Percentiles rank a stretch among this genome's conserved stretches.
These are phyloP conservation scores for Panorpa germanica DNA, from an alignment of 2,888 invertebrate genomes.

Conservation along the genomic window DNA sequence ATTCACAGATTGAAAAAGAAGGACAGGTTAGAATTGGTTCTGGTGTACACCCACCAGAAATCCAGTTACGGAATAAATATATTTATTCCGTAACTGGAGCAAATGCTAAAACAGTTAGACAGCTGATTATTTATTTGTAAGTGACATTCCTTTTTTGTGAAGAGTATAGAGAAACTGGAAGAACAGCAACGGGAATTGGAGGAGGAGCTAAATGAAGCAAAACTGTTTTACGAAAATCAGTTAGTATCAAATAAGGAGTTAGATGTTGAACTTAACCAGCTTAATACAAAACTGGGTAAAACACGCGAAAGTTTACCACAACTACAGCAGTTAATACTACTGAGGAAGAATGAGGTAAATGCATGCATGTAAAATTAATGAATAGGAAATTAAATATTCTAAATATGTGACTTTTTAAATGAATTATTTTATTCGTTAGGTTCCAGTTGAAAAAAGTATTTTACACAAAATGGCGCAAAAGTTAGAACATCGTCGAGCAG, in stretches of 20 bases:
- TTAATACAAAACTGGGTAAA: slow-evolving; percentile 23
- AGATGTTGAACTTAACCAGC: slow-evolving; percentile 22
- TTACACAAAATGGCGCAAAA: slow-evolving; percentile 19
- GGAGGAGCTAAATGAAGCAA: slow-evolving; percentile 24
- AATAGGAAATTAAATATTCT: slow-evolving; percentile 5
- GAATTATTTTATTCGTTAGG: slow-evolving; percentile 13
- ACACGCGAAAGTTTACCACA: slow-evolving; percentile 20
- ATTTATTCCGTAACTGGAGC: neutral
- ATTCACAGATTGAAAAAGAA: slow-evolving; percentile 38
- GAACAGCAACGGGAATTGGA: slow-evolving; percentile 20
- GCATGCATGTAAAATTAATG: slow-evolving; percentile 3
- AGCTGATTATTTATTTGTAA: neutral
- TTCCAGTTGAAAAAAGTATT: slow-evolving; percentile 19
- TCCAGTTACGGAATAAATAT: slow-evolving; percentile 5
- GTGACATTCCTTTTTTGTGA: slow-evolving; percentile 4
- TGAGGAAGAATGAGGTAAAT: slow-evolving; percentile 25
- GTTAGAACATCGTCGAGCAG: slow-evolving; percentile 19
- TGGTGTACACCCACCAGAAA: slow-evolving; percentile 10
- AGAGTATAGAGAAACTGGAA: slow-evolving; percentile 15
- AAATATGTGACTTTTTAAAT: neutral
- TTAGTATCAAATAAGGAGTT: slow-evolving; percentile 29
- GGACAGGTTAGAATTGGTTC: slow-evolving; percentile 24
- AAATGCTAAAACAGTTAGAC: neutral
- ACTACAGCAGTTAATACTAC: slow-evolving; percentile 18
- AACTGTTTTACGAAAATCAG: slow-evolving; percentile 29